Evolutionary conservation across 92 coral and sea anemone species (phyloP), one percentile per base, ranked within the genome.

Genomic region (Phenganax marumi): DNA sequence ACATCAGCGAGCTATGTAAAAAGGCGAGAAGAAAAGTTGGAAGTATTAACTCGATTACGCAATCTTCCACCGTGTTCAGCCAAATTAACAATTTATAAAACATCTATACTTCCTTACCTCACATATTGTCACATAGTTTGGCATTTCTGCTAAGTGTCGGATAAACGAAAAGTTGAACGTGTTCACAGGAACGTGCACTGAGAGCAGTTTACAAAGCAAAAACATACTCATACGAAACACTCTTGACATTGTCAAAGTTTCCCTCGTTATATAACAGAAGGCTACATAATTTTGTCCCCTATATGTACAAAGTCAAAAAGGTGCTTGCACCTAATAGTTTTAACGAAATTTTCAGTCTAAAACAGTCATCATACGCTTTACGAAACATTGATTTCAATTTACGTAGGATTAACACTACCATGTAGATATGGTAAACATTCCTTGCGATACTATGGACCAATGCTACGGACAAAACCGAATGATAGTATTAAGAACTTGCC

Each of bases 391-490:
- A n/a, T n/a, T n/a, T n/a, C n/a, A n/a, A n/a, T n/a, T n/a, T n/a
- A n/a, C n/a, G 55, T 51, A 51, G 55, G 12, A 7, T 51, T 46
- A 51, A 51, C 12, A 51, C 55, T 51, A 51, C 55, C n/a, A n/a
- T n/a, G n/a, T 12, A 64, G 61, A 54, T 80, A 80, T 65, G 75
- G 84, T 43, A 80, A 65, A 80, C 84, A 80, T 65, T 80, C 84
- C 47, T 26, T 80, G 49, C 51, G 84, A 43, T 80, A 80, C 73
- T 60, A 48, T 49, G 84, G 84, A 72, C 84, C 84, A 80, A 25
- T 65, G 51, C 60, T 65, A 55, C 66, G 84, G 84, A 58, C 84
- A 80, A 80, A 64, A 64, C 60, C 65, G 52, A 48, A 61, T 69
- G 52, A 69, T n/a, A 0, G 61, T 61, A 46, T 8, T 21, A 68